These are phyloP conservation scores for Chrysomela aeneicollis DNA, from an alignment of 2,888 invertebrate species.

Conservation along the genomic window DNA sequence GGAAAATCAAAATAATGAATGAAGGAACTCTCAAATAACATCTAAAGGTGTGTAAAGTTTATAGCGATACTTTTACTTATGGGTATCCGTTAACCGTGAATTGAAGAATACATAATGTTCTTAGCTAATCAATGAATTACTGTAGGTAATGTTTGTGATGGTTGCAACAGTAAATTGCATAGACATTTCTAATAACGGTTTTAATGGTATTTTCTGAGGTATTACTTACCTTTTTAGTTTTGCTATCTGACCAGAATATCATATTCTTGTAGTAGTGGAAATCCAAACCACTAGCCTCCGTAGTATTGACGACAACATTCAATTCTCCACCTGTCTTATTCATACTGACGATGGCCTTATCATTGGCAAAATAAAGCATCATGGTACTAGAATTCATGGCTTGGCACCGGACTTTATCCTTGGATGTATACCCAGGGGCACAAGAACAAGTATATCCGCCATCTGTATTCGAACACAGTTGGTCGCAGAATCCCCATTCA, in stretches of 20 bases:
- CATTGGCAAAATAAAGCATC: constrained; percentile 75
- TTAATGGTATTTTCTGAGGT: too few species aligned
- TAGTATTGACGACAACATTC: constrained; percentile 78
- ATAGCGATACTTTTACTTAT: too few species aligned
- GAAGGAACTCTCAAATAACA: too few species aligned
- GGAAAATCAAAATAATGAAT: too few species aligned
- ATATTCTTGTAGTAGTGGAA: constrained; percentile 80
- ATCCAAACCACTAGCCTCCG: constrained; percentile 86
- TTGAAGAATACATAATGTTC: too few species aligned
- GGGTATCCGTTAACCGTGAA: too few species aligned
- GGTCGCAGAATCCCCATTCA: constrained; percentile 95
- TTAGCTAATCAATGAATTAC: too few species aligned
- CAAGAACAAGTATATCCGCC: constrained; percentile 88
- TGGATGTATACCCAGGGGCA: constrained; percentile 65
- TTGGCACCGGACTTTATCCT: constrained; percentile 67
- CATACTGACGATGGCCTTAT: constrained; percentile 76
- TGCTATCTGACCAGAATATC: constrained; percentile 90
- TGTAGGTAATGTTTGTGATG: too few species aligned
- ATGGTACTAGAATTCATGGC: constrained; percentile 68
- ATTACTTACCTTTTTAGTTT: constrained; percentile 86
- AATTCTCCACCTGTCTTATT: constrained; percentile 71
- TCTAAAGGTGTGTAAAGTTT: too few species aligned
- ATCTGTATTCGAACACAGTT: constrained; percentile 88
- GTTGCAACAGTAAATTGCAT: too few species aligned
- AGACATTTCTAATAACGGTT: too few species aligned